phyloP scores from a whole-genome alignment of 2,113 vertebrate genomes.

The Strix aluco region DNA sequence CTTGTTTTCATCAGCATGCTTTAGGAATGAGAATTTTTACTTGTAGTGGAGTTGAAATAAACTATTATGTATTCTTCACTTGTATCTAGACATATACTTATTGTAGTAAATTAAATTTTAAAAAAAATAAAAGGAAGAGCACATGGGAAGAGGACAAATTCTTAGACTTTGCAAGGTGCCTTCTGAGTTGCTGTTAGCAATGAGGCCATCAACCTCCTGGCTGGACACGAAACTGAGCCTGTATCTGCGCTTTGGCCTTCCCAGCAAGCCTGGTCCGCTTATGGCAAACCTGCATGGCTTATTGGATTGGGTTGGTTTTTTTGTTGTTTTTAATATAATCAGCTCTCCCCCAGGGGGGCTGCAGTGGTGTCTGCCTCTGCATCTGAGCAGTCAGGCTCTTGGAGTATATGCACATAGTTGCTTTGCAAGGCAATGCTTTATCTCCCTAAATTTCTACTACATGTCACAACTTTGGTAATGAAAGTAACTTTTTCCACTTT shows the following conservation, averaged over 20 bases:
- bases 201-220: not conserved
- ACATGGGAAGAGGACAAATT: not conserved
- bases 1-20: not conserved
- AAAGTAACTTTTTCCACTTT: not conserved
- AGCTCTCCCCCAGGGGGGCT: not conserved
- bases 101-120: not conserved
- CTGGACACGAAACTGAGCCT: not conserved
- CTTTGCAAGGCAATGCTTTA: not conserved
- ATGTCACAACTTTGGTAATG: not conserved
- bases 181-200: not conserved
- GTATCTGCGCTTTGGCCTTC: not conserved
- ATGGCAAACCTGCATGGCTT: not conserved
- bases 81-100: not conserved
- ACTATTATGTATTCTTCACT: not conserved
- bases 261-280: not conserved
- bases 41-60: not conserved
- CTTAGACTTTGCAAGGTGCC: not conserved
- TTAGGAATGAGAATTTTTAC: not conserved
- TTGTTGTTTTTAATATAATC: not conserved
- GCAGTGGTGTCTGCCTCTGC: not conserved
- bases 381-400: not conserved
- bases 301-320: not conserved
- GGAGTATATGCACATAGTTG: fast-evolving
- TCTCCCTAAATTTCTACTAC: not conserved
- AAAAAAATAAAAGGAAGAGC: too few relatives aligned